Evolutionary conservation across 2,113 vertebrate species (phyloP).

Genomic region (Hydrolagus affinis): DNA sequence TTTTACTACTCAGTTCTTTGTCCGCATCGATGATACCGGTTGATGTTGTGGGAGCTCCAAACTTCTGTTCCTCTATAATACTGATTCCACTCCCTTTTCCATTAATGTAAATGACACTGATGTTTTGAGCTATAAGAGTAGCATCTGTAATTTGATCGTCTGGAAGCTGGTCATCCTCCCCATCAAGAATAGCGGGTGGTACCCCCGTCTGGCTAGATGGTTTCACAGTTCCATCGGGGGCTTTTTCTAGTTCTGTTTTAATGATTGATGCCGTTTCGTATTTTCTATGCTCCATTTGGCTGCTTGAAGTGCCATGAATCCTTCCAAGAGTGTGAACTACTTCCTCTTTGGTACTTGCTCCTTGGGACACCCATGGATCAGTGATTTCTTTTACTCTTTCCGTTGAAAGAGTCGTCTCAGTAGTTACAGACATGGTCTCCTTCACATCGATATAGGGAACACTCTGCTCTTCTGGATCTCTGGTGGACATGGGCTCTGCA

Average conservation of each 20-base stretch:
- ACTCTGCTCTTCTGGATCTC: neutral
- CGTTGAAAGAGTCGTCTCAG: neutral
- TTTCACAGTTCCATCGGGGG: neutral
- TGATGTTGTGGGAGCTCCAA: neutral
- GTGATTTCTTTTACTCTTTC: neutral
- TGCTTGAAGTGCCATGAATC: neutral
- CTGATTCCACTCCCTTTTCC: neutral
- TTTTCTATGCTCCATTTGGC: neutral
- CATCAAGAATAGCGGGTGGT: neutral
- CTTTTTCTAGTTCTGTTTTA: neutral
- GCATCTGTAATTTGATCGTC: neutral
- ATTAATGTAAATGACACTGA: constrained; percentile 8
- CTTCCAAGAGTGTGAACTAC: neutral
- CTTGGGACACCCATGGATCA: neutral
- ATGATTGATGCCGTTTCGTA: neutral
- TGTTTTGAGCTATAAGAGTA: neutral
- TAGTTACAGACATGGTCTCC: neutral
- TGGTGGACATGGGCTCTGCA: neutral
- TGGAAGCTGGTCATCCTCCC: neutral
- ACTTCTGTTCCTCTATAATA: constrained; percentile 8
- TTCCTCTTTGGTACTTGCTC: no score
- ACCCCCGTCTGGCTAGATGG: neutral
- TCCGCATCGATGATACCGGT: constrained; percentile 4
- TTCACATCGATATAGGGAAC: neutral
- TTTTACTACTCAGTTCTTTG: neutral